Base-by-base conservation (phyloP, 2,888 invertebrate species). In the Clusia tigrina region DNA sequence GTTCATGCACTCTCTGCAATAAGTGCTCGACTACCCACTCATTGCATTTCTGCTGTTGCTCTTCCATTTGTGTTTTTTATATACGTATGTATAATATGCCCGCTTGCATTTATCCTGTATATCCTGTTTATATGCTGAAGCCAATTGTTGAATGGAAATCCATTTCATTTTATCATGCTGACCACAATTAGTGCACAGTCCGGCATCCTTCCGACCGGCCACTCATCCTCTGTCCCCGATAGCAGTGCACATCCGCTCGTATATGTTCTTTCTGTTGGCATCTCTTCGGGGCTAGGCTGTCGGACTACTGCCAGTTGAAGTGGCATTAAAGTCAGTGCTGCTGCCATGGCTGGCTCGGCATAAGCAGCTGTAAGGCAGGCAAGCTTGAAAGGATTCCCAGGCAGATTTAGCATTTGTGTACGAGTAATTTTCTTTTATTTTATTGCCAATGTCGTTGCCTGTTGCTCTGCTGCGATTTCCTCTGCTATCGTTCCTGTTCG, bases 141-240 rank as follows among this genome's bases (percentile, higher is more conserved):
- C 74, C 78, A 78, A 75, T 75, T 75, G 76, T 70, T 75, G 78
- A 78, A 71, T 76, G 77, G 74, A 78, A 80, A 80, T 76, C 78
- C 80, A 79, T 79, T 78, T 76, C 74, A 79, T 78, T 78, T 78
- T 78, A 79, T 79, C 81, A 76, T 78, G 78, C 71, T 77, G 78
- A 66, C 77, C 81, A 79, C 78, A 78, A 78, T 80, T 78, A 78
- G 79, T 78, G 74, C 75, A 71, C 71, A 74, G 64, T 59, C 62
- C 56, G 59, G 58, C 54, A 54, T 24, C 3, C 54, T 12, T 32
- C 6, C 32, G 32, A 6, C 12, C 6, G 12, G 32, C 32, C 12
- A 12, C 32, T 12, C 32, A 9, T 32, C 32, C 32, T 6, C 12
- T 12, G 32, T 32, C 32, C 32, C n/a, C n/a, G n/a, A n/a, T n/a